phyloP scores from a whole-genome alignment of 1,140 invertebrate genomes.

The Hylaeus anthracinus region DNA sequence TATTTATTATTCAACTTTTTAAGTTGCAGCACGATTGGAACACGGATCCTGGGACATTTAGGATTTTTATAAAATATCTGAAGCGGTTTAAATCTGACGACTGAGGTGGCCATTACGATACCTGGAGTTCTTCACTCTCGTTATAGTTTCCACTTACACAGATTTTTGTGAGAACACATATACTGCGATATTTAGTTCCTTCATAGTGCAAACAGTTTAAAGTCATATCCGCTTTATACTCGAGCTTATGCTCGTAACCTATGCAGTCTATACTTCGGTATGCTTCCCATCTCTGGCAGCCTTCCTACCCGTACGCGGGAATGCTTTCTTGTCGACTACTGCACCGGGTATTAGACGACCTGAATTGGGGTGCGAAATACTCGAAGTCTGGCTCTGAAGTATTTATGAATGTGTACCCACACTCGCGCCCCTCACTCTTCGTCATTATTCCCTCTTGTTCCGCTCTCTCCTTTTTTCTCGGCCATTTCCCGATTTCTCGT shows the following conservation, averaged over 20 bases:
- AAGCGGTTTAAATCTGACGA: too few relatives aligned
- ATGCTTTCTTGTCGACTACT: slow-evolving; percentile 24
- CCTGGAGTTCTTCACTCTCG: too few relatives aligned
- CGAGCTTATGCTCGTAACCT: slow-evolving; percentile 5
- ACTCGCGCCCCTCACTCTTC: slow-evolving; percentile 39
- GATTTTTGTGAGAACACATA: too few relatives aligned
- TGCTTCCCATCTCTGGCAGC: slow-evolving; percentile 46
- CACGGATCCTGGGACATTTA: too few relatives aligned
- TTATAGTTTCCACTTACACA: too few relatives aligned
- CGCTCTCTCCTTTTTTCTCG: slow-evolving; percentile 24
- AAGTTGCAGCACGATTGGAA: too few relatives aligned
- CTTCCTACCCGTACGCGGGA: slow-evolving; percentile 30
- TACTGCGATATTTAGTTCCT: too few relatives aligned
- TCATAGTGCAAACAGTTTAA: not conserved
- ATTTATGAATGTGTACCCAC: slow-evolving; percentile 69
- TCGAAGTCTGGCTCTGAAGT: slow-evolving; percentile 69
- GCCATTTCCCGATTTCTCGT: not conserved
- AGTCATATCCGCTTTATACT: not conserved
- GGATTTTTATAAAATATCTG: too few relatives aligned
- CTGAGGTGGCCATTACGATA: too few relatives aligned
- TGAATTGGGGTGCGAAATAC: slow-evolving; percentile 70
- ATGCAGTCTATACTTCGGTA: slow-evolving; percentile 21
- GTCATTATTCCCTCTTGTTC: slow-evolving; percentile 43
- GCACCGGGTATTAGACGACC: slow-evolving; percentile 49
- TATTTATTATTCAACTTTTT: too few relatives aligned